These are phyloP conservation scores for Sipha flava DNA, from an alignment of 1,140 invertebrate species.

Conservation along the genomic window DNA sequence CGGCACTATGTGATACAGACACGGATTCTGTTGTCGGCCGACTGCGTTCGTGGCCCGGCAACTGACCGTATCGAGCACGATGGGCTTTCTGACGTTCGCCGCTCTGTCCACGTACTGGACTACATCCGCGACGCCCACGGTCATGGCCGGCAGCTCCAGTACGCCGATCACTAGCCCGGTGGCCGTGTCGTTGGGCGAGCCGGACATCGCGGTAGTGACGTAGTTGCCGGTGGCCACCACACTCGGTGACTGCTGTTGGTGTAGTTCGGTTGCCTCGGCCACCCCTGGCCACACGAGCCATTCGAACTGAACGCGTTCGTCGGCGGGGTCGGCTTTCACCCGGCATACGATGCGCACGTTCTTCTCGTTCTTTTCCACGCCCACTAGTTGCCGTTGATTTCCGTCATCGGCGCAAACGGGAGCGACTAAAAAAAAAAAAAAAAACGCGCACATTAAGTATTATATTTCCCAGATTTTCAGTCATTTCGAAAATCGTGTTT, in stretches of 20 bases:
- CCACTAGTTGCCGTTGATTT: not conserved
- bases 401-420: slow-evolving; percentile 1
- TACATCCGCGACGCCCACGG: not conserved
- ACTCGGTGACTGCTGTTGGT: not conserved
- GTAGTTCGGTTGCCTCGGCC: not conserved
- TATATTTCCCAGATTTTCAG: no score
- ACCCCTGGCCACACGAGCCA: slow-evolving; percentile 11
- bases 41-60: slow-evolving; percentile 4
- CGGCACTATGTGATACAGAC: not conserved
- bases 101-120: not conserved
- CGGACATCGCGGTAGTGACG: not conserved
- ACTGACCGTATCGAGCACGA: not conserved
- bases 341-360: not conserved
- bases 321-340: not conserved
- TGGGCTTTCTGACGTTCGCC: not conserved
- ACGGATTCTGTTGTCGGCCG: not conserved
- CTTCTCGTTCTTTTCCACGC: not conserved
- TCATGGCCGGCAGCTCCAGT: not conserved
- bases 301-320: not conserved
- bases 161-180: not conserved
- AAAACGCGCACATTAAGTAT: no score
- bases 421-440: not conserved
- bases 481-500: no score
- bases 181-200: not conserved
- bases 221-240: not conserved